These are phyloP conservation scores for Spialia ferax DNA, from an alignment of 2,888 invertebrate genomes.

Conservation along the genomic window DNA sequence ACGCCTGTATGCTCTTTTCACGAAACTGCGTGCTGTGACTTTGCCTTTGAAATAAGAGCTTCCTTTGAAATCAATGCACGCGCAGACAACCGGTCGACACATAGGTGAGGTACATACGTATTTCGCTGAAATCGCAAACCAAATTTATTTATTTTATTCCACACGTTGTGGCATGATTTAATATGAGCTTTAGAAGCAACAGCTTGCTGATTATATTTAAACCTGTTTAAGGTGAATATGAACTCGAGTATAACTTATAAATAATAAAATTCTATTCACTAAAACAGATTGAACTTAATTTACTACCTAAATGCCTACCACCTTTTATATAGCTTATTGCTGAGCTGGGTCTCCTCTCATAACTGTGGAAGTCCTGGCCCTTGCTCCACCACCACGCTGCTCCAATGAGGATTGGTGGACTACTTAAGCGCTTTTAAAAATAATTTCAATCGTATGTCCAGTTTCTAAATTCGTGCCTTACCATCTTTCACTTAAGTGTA, in stretches of 20 bases:
- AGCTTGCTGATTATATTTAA: neutral
- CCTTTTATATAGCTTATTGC: too few relatives aligned
- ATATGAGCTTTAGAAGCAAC: neutral
- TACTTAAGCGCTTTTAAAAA: too few relatives aligned
- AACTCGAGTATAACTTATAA: neutral
- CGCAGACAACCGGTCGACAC: conserved; percentile 26
- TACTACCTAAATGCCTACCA: too few relatives aligned
- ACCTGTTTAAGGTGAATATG: neutral
- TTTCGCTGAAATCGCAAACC: conserved; percentile 25
- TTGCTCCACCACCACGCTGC: too few relatives aligned
- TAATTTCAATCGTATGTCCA: too few relatives aligned
- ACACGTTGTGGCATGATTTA: neutral
- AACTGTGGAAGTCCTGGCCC: too few relatives aligned
- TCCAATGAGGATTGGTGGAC: too few relatives aligned
- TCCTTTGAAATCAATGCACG: conserved; percentile 40
- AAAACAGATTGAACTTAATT: too few relatives aligned
- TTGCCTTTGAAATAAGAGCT: conserved; percentile 35
- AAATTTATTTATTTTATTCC: conserved; percentile 24
- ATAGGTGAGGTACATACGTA: conserved; percentile 30
- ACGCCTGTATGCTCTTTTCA: conserved; percentile 37
- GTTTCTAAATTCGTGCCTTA: neutral
- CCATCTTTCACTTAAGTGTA: neutral
- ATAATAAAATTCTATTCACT: too few relatives aligned
- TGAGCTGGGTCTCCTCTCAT: too few relatives aligned
- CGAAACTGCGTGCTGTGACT: conserved; percentile 36